Base-by-base conservation (phyloP, 2,888 invertebrate genomes). In the Drosophila paranaensis region DNA sequence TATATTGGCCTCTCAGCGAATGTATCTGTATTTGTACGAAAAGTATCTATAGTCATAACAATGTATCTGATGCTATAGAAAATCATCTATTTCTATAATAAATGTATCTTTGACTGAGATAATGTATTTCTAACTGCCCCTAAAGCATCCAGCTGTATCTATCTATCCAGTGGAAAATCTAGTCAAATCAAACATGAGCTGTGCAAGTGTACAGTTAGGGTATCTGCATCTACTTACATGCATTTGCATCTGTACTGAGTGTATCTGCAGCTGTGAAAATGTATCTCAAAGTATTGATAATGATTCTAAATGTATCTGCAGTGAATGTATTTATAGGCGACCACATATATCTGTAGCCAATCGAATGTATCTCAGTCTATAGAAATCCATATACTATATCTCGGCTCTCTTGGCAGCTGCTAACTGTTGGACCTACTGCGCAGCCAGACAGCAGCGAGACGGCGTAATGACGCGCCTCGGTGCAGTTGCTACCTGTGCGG, bases 401-500 rank as follows among this genome's bases (percentile, higher is more conserved):
- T 74, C 30, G 11, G 3, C 2, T 62, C 61, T 60, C 43, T 64
- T 67, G 60, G 16, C 33, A 50, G 50, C 27, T 27, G 27, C 3
- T 27, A 4, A 4, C 50, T 50, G 50, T 33, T 50, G 48, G 16
- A 35, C 16, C 13, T 20, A 4, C 20, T 0, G 63, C 39, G 37
- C 51, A 14, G 51, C 53, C 25, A 86, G 87, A 86, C 86, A 82
- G 72, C 81, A 71, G 65, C 81, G 81, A 83, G 83, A 83, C 87
- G 83, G 68, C 83, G 77, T 87, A 84, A 84, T 87, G 75, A 71
- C 77, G 74, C 81, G 77, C 77, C 72, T 81, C 86, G 74, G 73
- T 81, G 83, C 81, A 79, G 73, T 85, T 60, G 30, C 11, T 60
- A 45, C 40, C 39, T 16, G 46, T 58, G 57, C 60, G 45, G 56